Evolutionary conservation across 2,888 invertebrate genomes (phyloP), one percentile per base, ranked within the genome.

Genomic region (Tuta absoluta): DNA sequence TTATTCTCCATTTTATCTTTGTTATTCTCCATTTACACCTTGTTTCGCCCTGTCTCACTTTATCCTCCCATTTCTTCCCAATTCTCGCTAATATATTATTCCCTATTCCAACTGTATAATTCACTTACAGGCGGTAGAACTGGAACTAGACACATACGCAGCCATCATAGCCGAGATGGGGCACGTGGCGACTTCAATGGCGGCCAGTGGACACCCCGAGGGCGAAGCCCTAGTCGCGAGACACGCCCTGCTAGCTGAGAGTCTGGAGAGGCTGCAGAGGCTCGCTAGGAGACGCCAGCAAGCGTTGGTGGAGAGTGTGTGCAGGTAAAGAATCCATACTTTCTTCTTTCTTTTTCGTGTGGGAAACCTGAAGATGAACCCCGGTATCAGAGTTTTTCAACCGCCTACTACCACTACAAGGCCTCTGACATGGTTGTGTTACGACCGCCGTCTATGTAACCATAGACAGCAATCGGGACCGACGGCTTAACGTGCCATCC

Each of bases 131-230:
- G 97, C 97, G 1, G 93, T 98, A 51, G 98, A 98, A 76, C 88
- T 98, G 10, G 98, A 98, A 80, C 90, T 98, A 71, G 98, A 98
- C 80, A 97, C 98, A 0, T 98, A 98, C 89, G 95, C 95, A 67
- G 97, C 96, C 10, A 96, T 98, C 62, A 96, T 99, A 33, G 95
- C 95, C 2, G 98, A 98, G 92, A 98, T 99, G 95, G 96, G 98
- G 1, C 95, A 96, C 79, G 95, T 95, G 66, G 98, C 98, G 1
- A 93, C 95, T 41, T 92, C 95, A 1, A 95, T 98, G 95, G 95
- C 97, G 1, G 89, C 95, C 68, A 93, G 95, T 3, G 95, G 95
- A 11, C 97, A 98, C 87, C 96, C 97, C 0, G 97, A 97, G 77
- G 94, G 96, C 62, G 96, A 95, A 74, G 94, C 95, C 10, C 95